Base-by-base conservation (phyloP, 30 jellyfish, hydroid and myxozoan species). In the Aurelia aurita region DNA sequence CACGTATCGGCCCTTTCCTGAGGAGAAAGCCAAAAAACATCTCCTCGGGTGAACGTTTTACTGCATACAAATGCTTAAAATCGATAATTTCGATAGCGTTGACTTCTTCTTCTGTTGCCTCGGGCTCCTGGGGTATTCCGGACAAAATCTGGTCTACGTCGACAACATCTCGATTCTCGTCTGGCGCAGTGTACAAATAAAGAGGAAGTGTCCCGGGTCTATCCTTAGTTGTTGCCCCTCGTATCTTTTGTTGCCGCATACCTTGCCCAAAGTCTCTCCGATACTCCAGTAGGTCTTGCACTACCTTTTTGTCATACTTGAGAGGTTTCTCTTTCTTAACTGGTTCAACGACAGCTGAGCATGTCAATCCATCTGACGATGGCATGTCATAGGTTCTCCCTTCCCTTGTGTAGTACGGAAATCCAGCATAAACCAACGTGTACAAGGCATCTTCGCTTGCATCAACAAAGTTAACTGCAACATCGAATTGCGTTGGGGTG, bases 241-340 rank as follows among this genome's bases (percentile, higher is more conserved):
- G 58, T 8, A 31, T 67, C 19, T 67, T 67, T 22, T 67, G 79
- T 67, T 67, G 79, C 1, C 79, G 79, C 19, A 67, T 67, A 8
- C 79, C 79, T 31, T 67, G 79, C 79, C 79, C 79, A 22, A 67
- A 67, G 79, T 67, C 79, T 67, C 27, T 8, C 19, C 79, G 55
- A 67, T 67, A 67, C 25, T 22, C 2, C 19, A 67, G 16, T 67
- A 67, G 58, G 32, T 67, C 26, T 14, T 14, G 27, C 25, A 8
- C 79, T 8, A 22, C 26, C 4, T 67, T 67, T 14, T 14, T 9
- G 79, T 67, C 58, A 32, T 67, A 67, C n/a, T 8, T 31, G n/a
- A 8, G 19, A 8, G 27, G 79, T 22, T 11, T 67, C 79, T 32
- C 79, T 22, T 67, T 14, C 79, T 67, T 67, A 2, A 67, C 79